Percentiles rank a stretch among this genome's conserved stretches.
Evolutionary conservation across 2,797 vertebrate genomes (phyloP).

Genomic region (Bradypus variegatus): DNA sequence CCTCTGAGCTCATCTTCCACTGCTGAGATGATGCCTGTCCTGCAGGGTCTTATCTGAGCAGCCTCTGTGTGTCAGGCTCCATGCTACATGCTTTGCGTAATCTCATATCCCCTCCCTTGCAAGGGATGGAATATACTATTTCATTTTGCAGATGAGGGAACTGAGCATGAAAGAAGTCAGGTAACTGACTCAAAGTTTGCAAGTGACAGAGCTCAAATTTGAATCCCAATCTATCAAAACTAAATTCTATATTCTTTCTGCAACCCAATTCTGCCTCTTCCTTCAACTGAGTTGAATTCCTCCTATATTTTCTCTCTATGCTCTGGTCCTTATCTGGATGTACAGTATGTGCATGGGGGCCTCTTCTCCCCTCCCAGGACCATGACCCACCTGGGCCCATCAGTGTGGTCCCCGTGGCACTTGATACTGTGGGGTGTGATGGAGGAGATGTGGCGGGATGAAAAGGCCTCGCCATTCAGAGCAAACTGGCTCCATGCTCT

Average conservation of each 20-base stretch:
- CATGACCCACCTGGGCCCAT: not conserved
- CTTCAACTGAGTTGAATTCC: not conserved
- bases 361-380: not conserved
- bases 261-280: not conserved
- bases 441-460: not conserved
- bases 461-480: not conserved
- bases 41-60: not conserved
- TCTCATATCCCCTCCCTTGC: not conserved
- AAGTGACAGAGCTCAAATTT: not conserved
- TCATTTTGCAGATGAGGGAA: not conserved
- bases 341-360: not conserved
- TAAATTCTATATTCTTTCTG: not conserved
- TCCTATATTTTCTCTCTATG: not conserved
- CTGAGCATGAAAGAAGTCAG: not conserved
- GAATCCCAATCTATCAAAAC: not conserved
- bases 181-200: not conserved
- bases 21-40: not conserved
- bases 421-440: not conserved
- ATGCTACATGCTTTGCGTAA: rapidly evolving
- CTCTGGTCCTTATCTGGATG: not conserved
- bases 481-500: not conserved
- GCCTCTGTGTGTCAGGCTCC: not conserved
- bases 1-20: not conserved
- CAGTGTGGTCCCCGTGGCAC: not conserved
- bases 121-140: not conserved